These are phyloP conservation scores for Rhinogobio ventralis DNA, from an alignment of 2,797 vertebrate species.

Conservation along the genomic window DNA sequence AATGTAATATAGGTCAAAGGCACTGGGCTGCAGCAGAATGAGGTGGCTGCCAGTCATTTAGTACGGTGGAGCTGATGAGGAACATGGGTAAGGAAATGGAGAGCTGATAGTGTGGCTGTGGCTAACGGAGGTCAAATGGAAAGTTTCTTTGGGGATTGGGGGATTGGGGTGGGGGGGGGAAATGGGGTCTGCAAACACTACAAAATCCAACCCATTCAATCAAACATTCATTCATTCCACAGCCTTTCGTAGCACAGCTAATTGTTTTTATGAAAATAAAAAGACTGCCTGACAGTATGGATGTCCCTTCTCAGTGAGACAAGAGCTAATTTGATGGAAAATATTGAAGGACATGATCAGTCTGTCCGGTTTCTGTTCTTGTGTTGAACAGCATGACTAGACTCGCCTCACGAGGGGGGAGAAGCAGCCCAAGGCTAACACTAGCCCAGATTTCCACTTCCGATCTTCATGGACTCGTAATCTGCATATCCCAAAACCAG, in stretches of 20 bases:
- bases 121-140: background rate
- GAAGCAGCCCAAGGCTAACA: background rate
- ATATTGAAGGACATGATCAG: background rate
- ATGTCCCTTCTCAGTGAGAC: background rate
- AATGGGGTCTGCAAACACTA: background rate
- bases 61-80: slow-evolving; percentile 34
- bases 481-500: slow-evolving; percentile 16
- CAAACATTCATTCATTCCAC: background rate
- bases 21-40: slow-evolving; percentile 48
- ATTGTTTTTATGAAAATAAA: background rate
- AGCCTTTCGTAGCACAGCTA: background rate
- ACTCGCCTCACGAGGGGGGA: background rate
- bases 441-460: slow-evolving; percentile 47
- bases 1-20: slow-evolving; percentile 62
- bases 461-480: background rate
- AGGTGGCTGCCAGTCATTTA: slow-evolving; percentile 41
- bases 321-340: background rate
- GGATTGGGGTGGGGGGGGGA: background rate
- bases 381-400: slow-evolving; percentile 23
- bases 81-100: background rate
- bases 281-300: background rate
- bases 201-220: background rate
- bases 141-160: background rate
- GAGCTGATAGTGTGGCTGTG: background rate
- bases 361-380: background rate